Evolutionary conservation across 2,797 vertebrate genomes (phyloP).

Genomic region (Syndactyla subalaris): DNA sequence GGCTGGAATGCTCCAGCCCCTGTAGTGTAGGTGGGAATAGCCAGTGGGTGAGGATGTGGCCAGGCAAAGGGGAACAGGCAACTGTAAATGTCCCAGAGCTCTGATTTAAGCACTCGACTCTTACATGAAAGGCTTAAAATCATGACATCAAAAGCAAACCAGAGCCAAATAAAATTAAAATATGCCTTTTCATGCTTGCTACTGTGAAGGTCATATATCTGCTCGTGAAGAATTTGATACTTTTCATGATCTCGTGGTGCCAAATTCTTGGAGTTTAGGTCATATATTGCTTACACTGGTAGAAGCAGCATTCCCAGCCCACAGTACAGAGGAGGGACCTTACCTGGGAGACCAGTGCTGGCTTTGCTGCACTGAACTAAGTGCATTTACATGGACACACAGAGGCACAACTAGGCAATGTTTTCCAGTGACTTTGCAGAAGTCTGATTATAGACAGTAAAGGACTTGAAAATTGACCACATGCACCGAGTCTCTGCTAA

Average conservation of each 20-base stretch:
- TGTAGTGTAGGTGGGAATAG: fast-evolving
- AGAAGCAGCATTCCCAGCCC: neutral
- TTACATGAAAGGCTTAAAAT: neutral
- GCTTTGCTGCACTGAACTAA: neutral
- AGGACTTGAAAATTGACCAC: neutral
- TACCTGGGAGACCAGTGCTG: neutral
- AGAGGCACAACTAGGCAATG: neutral
- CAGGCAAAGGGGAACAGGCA: neutral
- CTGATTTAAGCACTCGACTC: neutral
- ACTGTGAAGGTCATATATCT: neutral
- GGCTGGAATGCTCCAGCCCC: neutral
- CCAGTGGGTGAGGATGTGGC: neutral
- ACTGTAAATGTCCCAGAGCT: fast-evolving
- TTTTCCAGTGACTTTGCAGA: neutral
- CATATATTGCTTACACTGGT: neutral
- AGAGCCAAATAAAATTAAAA: neutral
- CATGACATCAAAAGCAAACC: neutral
- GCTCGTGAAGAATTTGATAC: neutral
- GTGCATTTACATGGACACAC: neutral
- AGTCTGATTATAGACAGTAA: neutral
- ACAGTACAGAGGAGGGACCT: neutral
- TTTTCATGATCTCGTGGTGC: neutral
- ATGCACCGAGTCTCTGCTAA: fast-evolving
- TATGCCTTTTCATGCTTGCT: neutral
- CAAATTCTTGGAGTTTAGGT: neutral